These are phyloP conservation scores for Pteronura brasiliensis DNA, from an alignment of 2,113 vertebrate species.

Conservation along the genomic window DNA sequence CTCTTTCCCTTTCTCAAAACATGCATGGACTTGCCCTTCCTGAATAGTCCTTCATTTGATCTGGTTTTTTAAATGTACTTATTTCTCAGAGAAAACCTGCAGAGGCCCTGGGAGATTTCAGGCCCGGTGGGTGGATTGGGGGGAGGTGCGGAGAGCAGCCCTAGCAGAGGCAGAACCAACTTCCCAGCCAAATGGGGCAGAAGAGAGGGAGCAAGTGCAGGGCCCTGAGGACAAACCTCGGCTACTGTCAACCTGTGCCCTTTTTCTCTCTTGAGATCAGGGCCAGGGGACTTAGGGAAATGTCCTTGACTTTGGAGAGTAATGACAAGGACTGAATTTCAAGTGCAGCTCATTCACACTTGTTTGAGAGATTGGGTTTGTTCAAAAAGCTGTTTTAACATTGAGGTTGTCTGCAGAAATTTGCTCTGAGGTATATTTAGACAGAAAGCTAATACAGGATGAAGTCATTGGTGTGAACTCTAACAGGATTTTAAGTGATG, in stretches of 20 bases:
- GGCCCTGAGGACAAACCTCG: neutral
- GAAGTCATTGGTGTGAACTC: conserved; percentile 36
- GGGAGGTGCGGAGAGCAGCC: neutral
- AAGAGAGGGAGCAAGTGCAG: accelerated
- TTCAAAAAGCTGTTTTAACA: neutral
- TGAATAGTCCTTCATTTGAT: neutral
- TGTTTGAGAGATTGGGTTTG: conserved; percentile 6
- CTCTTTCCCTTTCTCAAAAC: neutral
- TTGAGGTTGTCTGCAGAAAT: neutral
- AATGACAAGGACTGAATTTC: conserved; percentile 24
- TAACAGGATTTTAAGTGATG: conserved; percentile 9
- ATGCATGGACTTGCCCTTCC: neutral
- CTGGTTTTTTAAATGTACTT: neutral
- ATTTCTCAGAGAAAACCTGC: neutral
- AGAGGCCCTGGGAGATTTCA: neutral
- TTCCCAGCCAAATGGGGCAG: neutral
- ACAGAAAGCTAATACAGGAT: conserved; percentile 39
- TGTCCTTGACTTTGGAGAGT: conserved; percentile 47
- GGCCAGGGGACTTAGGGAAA: neutral
- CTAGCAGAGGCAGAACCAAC: neutral
- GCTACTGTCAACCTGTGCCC: neutral
- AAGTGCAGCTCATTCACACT: conserved; percentile 18
- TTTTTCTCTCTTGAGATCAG: neutral
- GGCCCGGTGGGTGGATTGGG: neutral
- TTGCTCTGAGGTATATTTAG: conserved; percentile 46